A percentile compares a stretch with the other conserved stretches of the same genome.
Evolutionary conservation across 2,113 vertebrate species (phyloP).

Genomic region (Arvicanthis niloticus): DNA sequence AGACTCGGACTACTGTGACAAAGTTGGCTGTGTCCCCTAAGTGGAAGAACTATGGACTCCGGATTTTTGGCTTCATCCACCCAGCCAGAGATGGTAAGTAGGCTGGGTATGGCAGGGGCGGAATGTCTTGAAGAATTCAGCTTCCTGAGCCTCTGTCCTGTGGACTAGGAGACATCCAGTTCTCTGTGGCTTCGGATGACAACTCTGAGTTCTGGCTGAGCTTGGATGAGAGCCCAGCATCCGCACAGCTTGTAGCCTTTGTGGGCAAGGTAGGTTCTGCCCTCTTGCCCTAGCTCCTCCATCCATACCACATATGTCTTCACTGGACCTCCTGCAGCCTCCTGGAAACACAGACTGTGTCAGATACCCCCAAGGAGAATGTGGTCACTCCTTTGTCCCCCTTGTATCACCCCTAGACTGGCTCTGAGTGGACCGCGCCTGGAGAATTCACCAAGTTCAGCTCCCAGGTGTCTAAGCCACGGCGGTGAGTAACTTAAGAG

Average conservation of each 20-base stretch:
- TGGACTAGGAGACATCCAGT: constrained; percentile 95
- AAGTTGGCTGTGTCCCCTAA: constrained; percentile 98
- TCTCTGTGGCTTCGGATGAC: constrained; percentile 97
- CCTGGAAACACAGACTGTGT: neutral
- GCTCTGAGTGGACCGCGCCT: constrained; percentile 97
- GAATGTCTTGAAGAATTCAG: constrained; percentile 87
- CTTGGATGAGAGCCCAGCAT: constrained; percentile 93
- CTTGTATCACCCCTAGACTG: constrained; percentile 87
- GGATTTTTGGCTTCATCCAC: constrained; percentile 98
- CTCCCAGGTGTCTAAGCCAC: constrained; percentile 96
- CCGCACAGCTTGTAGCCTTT: constrained; percentile 92
- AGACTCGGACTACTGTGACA: constrained; percentile 95
- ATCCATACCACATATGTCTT: rapidly evolving
- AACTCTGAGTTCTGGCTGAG: constrained; percentile 99
- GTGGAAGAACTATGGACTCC: constrained; percentile 98
- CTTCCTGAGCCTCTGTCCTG: constrained; percentile 43
- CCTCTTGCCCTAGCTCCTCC: neutral
- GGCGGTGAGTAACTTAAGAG: constrained; percentile 90
- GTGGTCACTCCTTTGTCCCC: rapidly evolving
- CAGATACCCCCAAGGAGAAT: neutral
- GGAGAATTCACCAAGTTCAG: constrained; percentile 99
- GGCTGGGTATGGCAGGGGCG: constrained; percentile 24
- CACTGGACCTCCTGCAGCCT: neutral
- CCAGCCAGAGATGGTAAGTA: constrained; percentile 96
- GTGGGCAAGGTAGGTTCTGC: constrained; percentile 93